Conservation (phyloP, 2,113 vertebrate genomes). For the Myotis davidii region DNA sequence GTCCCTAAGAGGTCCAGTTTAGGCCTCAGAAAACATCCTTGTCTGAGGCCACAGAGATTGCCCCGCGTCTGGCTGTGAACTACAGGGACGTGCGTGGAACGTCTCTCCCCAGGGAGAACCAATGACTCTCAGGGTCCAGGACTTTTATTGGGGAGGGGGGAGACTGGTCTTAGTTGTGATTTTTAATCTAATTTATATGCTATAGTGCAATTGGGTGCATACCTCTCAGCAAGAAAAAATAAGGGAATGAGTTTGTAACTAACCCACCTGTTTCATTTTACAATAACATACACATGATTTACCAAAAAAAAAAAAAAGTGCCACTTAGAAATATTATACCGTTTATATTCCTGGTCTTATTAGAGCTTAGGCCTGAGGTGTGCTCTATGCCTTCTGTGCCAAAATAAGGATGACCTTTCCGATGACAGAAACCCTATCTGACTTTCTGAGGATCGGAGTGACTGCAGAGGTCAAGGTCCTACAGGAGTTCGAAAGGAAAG, state of each 20-base stretch:
- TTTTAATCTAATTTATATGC: background rate
- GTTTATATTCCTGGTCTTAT: background rate
- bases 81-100: accelerated
- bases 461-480: background rate
- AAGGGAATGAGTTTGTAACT: background rate
- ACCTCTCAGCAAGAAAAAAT: background rate
- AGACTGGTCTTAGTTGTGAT: background rate
- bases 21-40: accelerated
- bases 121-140: background rate
- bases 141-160: background rate
- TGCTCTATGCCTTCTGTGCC: background rate
- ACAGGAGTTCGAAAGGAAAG: background rate
- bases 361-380: background rate
- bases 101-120: background rate
- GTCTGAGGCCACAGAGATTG: background rate
- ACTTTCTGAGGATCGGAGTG: background rate
- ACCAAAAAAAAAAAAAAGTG: background rate
- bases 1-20: background rate
- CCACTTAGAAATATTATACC: background rate
- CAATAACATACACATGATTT: background rate
- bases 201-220: background rate
- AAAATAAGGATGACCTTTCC: background rate
- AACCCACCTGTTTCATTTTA: background rate
- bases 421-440: background rate
- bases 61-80: background rate